Conservation (phyloP, 2,113 vertebrate species). For the Dryoscopus gambensis region DNA sequence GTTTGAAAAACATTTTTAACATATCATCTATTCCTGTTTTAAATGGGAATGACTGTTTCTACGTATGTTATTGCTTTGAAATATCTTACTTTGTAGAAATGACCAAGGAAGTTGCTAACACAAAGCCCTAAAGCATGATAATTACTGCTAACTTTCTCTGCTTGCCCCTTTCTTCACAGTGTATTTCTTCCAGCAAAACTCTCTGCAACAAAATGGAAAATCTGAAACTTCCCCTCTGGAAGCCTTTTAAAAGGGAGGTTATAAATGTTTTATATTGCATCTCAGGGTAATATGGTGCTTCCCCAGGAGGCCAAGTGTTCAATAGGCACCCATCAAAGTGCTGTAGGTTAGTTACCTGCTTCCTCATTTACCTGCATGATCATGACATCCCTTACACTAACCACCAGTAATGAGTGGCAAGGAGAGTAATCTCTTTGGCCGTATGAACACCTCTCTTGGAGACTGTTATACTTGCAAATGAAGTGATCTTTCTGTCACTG, state of each 20-base stretch:
- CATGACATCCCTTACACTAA: neutral
- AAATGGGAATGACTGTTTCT: neutral
- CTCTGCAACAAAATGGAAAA: neutral
- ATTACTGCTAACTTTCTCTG: neutral
- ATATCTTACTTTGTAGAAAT: neutral
- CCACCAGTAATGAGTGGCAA: neutral
- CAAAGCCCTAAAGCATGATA: neutral
- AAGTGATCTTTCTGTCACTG: neutral
- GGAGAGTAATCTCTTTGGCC: neutral
- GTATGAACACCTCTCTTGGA: neutral
- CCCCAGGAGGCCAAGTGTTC: neutral
- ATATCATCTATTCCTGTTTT: neutral
- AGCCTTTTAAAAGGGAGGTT: conserved; percentile 20
- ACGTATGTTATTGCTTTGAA: neutral
- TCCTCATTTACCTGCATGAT: neutral
- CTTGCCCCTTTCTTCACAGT: neutral
- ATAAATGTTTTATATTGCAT: conserved; percentile 35
- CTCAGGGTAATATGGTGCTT: neutral
- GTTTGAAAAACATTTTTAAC: neutral
- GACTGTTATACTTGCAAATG: neutral
- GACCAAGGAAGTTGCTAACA: neutral
- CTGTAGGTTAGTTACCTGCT: conserved; percentile 12
- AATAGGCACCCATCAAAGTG: neutral
- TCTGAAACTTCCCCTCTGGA: conserved; percentile 9
- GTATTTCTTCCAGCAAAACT: neutral